A percentile compares a stretch with the other conserved stretches of the same genome.
phyloP scores from a whole-genome alignment of 1,140 invertebrate genomes.

The Pararge aegeria region DNA sequence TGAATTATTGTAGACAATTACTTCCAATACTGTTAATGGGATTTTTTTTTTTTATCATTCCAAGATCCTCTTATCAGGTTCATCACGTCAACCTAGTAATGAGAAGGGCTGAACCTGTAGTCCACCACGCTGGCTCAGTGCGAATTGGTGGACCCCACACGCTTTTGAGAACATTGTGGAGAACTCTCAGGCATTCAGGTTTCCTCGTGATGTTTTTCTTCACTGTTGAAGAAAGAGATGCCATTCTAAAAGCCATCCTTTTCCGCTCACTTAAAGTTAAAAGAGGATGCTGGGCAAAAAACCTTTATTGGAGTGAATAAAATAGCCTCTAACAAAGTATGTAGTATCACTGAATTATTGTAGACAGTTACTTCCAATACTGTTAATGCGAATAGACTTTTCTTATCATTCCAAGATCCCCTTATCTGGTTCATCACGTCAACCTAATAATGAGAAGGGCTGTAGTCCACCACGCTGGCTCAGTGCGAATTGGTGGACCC shows the following conservation, averaged over 20 bases:
- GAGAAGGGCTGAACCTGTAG: no score
- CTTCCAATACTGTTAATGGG: slow-evolving; percentile 49
- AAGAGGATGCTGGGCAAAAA: slow-evolving; percentile 2
- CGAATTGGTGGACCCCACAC: no score
- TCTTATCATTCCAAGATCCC: not conserved
- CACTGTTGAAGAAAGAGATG: no score
- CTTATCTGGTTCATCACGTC: no score
- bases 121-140: no score
- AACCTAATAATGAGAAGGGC: no score
- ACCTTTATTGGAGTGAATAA: slow-evolving; percentile 7
- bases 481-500: no score
- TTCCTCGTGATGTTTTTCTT: no score
- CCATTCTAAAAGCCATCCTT: slow-evolving; percentile 8
- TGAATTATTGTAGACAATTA: slow-evolving; percentile 47
- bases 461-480: no score
- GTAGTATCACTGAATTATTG: slow-evolving; percentile 44
- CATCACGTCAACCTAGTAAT: no score
- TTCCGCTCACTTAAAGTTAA: slow-evolving; percentile 12
- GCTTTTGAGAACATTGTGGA: no score
- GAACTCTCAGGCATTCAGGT: no score
- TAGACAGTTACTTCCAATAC: slow-evolving; percentile 45
- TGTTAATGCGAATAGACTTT: slow-evolving; percentile 52
- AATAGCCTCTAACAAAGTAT: slow-evolving; percentile 2
- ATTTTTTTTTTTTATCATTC: slow-evolving; percentile 36
- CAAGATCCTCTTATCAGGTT: not conserved